Base-by-base conservation (phyloP, 2,797 vertebrate genomes). In the Mormyrus proboscirostris region DNA sequence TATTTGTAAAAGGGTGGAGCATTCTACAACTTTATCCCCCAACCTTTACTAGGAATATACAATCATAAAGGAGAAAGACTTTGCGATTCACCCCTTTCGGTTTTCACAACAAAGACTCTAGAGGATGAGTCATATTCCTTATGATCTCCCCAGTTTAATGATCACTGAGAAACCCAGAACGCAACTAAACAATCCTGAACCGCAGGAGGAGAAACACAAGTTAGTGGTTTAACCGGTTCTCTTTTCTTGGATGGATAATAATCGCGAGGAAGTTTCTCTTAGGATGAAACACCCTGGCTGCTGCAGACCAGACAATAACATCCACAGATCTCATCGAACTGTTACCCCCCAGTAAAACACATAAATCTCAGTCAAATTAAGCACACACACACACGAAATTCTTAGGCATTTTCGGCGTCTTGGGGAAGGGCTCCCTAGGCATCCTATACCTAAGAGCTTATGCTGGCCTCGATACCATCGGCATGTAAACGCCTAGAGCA, bases 401-500 rank as follows among this genome's bases (percentile, higher is more conserved):
- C 38, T 47, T 47, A 10, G 41, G 8, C 41, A n/a, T 47, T 44
- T 22, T 22, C 41, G 8, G 5, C 4, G 10, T 22, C 29, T 33
- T 2, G 41, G 22, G 25, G 50, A 89, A 19, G 5, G 57, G 16
- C 19, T 38, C 14, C 14, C 85, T n/a, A 4, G 16, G 19, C 25
- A 14, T 19, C 22, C 33, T 86, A 6, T 25, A 22, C 33, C 41
- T 22, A 25, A 10, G 7, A 57, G 33, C 8, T 69, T 89, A 62
- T 22, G 38, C 44, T 14, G 19, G 19, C 29, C 7, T 89, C n/a
- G 25, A 51, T 59, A 57, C 51, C 22, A 9, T 65, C 57, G 62
- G 84, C 69, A 83, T 62, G 73, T 89, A 47, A 88, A 89, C 65
- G 87, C 19, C 44, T 41, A 10, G 62, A 29, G 51, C 65, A 83